A percentile compares a stretch with the other conserved stretches of the same genome.
Evolutionary conservation across 2,888 invertebrate genomes (phyloP).

Genomic region (Trachelus tabidus): DNA sequence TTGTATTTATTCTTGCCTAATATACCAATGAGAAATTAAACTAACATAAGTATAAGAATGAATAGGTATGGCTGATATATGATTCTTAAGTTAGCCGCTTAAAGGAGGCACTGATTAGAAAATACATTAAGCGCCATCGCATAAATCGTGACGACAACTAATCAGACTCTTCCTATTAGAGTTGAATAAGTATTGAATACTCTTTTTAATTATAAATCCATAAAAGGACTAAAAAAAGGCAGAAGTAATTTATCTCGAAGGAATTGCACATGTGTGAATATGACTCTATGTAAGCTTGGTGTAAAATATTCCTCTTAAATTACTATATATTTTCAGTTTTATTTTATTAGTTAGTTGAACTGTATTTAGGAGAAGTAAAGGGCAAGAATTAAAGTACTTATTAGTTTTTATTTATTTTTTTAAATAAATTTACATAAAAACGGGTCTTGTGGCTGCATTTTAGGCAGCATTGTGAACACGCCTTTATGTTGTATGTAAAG

Average conservation of each 20-base stretch:
- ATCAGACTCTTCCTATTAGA: neutral
- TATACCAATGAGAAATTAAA: neutral
- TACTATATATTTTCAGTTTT: too few relatives aligned
- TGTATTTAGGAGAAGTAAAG: too few relatives aligned
- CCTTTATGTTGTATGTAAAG: neutral
- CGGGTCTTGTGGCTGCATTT: neutral
- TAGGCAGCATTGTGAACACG: neutral
- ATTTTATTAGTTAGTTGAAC: too few relatives aligned
- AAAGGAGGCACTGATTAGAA: neutral
- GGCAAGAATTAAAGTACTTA: too few relatives aligned
- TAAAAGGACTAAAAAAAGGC: too few relatives aligned
- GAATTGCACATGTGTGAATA: too few relatives aligned
- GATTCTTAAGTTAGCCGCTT: neutral
- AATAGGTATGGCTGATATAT: neutral
- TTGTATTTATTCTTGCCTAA: neutral
- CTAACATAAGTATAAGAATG: neutral
- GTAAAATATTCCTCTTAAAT: too few relatives aligned
- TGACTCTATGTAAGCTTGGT: too few relatives aligned
- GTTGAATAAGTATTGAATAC: neutral
- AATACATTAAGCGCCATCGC: neutral
- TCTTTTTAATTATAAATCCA: too few relatives aligned
- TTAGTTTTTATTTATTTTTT: neutral
- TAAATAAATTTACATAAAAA: neutral
- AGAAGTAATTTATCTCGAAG: too few relatives aligned
- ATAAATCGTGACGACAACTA: neutral